Conservation (phyloP, 2,113 vertebrate genomes). For the Halichoerus grypus region DNA sequence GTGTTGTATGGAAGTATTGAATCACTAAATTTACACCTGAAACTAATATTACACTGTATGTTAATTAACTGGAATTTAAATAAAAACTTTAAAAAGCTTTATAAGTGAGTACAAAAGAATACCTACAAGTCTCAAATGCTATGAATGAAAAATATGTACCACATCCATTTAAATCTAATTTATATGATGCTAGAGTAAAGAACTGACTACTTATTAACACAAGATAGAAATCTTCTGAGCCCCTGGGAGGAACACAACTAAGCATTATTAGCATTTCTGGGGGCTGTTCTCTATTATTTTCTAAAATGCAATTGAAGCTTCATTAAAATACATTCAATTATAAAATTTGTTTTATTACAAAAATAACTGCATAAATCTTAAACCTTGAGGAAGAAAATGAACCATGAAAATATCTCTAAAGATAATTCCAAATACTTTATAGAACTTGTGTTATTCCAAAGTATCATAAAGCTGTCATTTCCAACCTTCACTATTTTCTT, state of each 20-base stretch:
- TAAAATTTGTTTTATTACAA: conserved; percentile 12
- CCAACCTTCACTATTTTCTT: conserved; percentile 11
- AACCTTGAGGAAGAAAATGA: conserved; percentile 25
- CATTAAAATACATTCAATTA: conserved; percentile 22
- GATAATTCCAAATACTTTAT: conserved; percentile 33
- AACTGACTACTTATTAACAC: conserved; percentile 1
- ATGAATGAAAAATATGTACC: not conserved
- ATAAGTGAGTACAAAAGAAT: not conserved
- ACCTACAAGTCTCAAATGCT: not conserved
- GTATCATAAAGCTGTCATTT: conserved; percentile 31
- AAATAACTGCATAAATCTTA: conserved; percentile 28
- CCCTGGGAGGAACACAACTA: not conserved
- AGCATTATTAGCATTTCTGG: conserved; percentile 7
- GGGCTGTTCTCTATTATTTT: conserved; percentile 6
- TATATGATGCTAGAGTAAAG: not conserved
- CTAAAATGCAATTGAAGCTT: conserved; percentile 18
- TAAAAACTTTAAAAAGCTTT: not conserved
- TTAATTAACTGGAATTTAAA: not conserved
- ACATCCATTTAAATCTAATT: conserved; percentile 42
- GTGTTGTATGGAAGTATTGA: not conserved
- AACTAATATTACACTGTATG: not conserved
- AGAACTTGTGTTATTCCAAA: conserved; percentile 7
- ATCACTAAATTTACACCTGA: not conserved
- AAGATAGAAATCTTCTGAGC: not conserved
- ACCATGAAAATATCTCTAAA: conserved; percentile 27